Evolutionary conservation across 2,797 vertebrate genomes (phyloP).

Genomic region (Cephalopachus bancanus): DNA sequence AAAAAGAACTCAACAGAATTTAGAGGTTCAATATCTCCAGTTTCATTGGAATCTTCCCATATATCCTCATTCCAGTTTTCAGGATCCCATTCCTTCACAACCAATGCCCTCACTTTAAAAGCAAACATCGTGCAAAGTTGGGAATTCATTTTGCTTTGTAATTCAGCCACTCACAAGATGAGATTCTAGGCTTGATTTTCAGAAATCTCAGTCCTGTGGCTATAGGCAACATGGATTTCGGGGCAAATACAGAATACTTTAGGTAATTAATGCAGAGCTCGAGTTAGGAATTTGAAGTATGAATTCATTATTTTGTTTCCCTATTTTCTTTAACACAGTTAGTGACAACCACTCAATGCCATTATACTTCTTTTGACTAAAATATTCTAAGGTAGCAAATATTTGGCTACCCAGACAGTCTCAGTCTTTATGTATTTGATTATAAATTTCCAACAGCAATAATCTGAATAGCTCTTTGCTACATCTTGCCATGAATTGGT

Average conservation of each 20-base stretch:
- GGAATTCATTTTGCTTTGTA: not conserved
- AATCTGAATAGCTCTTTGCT: not conserved
- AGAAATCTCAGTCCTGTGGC: not conserved
- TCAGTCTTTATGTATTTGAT: not conserved
- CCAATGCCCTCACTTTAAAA: not conserved
- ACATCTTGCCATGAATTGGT: not conserved
- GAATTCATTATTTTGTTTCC: not conserved
- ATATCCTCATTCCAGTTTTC: no score
- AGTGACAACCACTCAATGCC: not conserved
- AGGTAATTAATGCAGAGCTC: not conserved
- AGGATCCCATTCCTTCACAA: no score
- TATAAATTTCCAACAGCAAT: not conserved
- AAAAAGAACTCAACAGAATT: no score
- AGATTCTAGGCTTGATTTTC: not conserved
- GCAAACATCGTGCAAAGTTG: not conserved
- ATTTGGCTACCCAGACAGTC: not conserved
- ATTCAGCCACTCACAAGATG: not conserved
- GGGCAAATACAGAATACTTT: not conserved
- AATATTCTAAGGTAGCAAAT: constrained; percentile 5
- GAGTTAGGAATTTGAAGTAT: not conserved
- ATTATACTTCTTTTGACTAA: not conserved
- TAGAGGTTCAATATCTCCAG: no score
- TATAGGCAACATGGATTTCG: not conserved
- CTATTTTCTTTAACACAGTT: not conserved
- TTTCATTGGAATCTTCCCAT: no score